These are phyloP conservation scores for Collichthys lucidus DNA, from an alignment of 2,113 vertebrate species.

Conservation along the genomic window DNA sequence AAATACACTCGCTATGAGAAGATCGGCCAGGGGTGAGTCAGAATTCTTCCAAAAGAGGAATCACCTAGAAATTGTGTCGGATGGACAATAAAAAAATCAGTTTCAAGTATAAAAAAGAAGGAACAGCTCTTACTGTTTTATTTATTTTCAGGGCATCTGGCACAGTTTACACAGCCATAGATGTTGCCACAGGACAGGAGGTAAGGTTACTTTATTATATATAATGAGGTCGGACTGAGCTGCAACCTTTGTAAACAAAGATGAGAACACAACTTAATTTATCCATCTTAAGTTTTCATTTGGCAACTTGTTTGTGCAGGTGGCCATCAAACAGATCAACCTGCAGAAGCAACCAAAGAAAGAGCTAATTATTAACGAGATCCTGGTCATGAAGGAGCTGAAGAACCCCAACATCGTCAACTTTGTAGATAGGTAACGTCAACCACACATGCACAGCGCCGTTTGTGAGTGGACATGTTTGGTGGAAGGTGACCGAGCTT, in stretches of 20 bases:
- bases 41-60: not conserved
- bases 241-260: no score
- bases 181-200: slow-evolving; percentile 96
- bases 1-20: slow-evolving; percentile 97
- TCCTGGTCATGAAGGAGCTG: slow-evolving; percentile 98
- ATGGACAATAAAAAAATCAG: not conserved
- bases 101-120: not conserved
- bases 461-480: not conserved
- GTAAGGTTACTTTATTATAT: slow-evolving; percentile 71
- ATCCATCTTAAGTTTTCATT: no score
- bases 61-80: not conserved
- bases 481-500: not conserved
- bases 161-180: slow-evolving; percentile 97
- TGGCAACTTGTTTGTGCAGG: slow-evolving; percentile 79
- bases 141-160: slow-evolving; percentile 91
- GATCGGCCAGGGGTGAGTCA: slow-evolving; percentile 97
- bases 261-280: no score
- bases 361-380: slow-evolving; percentile 98
- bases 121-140: not conserved
- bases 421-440: slow-evolving; percentile 93
- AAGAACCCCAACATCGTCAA: slow-evolving; percentile 99
- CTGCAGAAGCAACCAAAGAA: slow-evolving; percentile 99
- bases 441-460: not conserved
- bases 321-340: slow-evolving; percentile 99
- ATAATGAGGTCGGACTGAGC: not conserved